A percentile compares a stretch with the other conserved stretches of the same genome.
These are phyloP conservation scores for Ochlodes sylvanus DNA, from an alignment of 2,888 invertebrate species.

Conservation along the genomic window DNA sequence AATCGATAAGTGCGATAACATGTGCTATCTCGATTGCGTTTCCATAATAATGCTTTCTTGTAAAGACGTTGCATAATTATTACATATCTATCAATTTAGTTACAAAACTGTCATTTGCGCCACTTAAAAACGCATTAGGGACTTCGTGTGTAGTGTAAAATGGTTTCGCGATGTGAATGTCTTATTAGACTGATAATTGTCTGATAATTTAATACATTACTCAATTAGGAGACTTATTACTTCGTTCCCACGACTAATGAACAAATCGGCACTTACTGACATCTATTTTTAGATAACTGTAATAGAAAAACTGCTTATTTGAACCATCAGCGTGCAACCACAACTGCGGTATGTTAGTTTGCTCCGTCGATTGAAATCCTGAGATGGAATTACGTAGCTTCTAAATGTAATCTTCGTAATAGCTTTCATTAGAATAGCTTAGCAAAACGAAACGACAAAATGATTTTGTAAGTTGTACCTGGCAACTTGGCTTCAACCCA, in stretches of 20 bases:
- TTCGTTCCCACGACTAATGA: constrained; percentile 21
- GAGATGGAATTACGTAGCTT: constrained; percentile 39
- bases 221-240: constrained; percentile 35
- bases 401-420: constrained; percentile 33
- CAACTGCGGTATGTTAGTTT: constrained; percentile 43
- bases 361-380: constrained; percentile 41
- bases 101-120: constrained; percentile 32
- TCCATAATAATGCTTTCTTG: constrained; percentile 19
- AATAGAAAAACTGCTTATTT: constrained; percentile 45
- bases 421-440: constrained; percentile 24
- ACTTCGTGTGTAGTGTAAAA: constrained; percentile 32
- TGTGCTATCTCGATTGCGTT: constrained; percentile 14
- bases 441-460: constrained; percentile 11
- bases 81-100: constrained; percentile 22
- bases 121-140: constrained; percentile 29
- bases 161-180: constrained; percentile 24
- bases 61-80: constrained; percentile 30
- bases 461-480: constrained; percentile 5
- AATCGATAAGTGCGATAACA: neutral
- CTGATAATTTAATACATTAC: constrained; percentile 22
- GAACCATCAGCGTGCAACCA: constrained; percentile 43
- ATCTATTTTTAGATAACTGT: constrained; percentile 40
- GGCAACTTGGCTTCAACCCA: neutral
- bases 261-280: constrained; percentile 31
- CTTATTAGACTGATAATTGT: constrained; percentile 17